Evolutionary conservation across 2,888 invertebrate species (phyloP), one percentile per base, ranked within the genome.

Genomic region (Tubiluchus corallicola): DNA sequence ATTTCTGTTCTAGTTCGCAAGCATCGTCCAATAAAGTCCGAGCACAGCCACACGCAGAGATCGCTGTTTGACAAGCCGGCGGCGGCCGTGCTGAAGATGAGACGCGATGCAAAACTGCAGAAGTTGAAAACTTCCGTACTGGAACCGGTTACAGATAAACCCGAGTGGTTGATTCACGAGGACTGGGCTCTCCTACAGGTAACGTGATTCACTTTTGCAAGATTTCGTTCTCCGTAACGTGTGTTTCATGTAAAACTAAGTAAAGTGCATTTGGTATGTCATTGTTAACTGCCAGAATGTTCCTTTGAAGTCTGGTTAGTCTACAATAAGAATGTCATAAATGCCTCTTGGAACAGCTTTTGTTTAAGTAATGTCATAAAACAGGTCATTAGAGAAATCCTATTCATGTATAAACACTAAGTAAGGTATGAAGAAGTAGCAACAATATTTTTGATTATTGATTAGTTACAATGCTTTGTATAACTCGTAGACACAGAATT

Each of bases 111-210:
- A 49, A 79, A 80, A 59, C 60, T 79, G 48, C 79, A 80, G 55
- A 79, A 80, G 49, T 74, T 77, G 21, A 62, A 62, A 43, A 49
- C 52, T 60, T 51, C 55, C 18, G 51, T 51, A n/a, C n/a, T n/a
- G n/a, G n/a, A n/a, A n/a, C n/a, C n/a, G n/a, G n/a, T n/a, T n/a
- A n/a, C n/a, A n/a, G 71, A 76, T 47, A 72, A 74, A 53, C 78
- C 82, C 48, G 87, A 87, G 54, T 94, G 92, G 92, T 72, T 79
- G 50, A 75, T 85, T 47, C 76, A 81, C 59, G 92, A 94, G 66
- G 92, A 94, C 64, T 79, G 82, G 70, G 77, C 82, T 19, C 71
- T 92, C 46, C 69, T 90, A 15, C 81, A 82, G 67, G 82, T 82
- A 54, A 45, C 29, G 37, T 4, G 3, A 20, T 19, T 41, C 39